Base-by-base conservation (phyloP, 2,797 vertebrate genomes). In the Podarcis lilfordi region DNA sequence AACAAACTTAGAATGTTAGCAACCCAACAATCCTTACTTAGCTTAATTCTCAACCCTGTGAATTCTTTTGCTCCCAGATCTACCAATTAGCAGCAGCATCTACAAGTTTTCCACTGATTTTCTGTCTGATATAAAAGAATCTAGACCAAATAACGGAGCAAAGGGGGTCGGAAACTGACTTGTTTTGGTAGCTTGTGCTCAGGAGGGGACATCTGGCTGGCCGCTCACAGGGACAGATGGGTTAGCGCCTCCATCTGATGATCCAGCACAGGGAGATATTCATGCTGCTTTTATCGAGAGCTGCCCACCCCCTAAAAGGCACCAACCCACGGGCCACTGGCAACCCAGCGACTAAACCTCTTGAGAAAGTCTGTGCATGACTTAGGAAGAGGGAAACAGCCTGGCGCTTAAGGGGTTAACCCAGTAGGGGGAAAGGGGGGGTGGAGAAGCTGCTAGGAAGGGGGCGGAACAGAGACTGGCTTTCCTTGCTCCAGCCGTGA, bases 331-430 rank as follows among this genome's bases (percentile, higher is more conserved):
- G 1, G 23, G 25, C 21, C 45, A 4, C 59, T 25, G 1, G 4
- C 84, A 59, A 78, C 8, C 50, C 0, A 3, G 5, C 35, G 5
- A 15, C 76, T 69, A 4, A 77, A 2, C 71, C 84, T 88, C 43
- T 59, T 79, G 50, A 23, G 17, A 85, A 11, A 76, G 21, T 64
- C 89, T 45, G 29, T 80, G 8, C 83, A 9, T 59, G 32, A 43
- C 68, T 8, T 82, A 29, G 13, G 27, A 9, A 15, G 82, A 55
- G 35, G 40, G 68, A 64, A 29, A 4, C 11, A 1, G 66, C 79
- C 80, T 29, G 94, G 96, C 74, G 69, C 89, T 74, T 95, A 87
- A 92, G 90, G 95, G 91, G 96, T 97, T 97, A 97, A 96, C 88
- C 64, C 64, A 45, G 21, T 32, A 43, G 43, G 17, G 23, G 4